phyloP scores from a whole-genome alignment of 2,797 vertebrate genomes.

The Gastrophryne carolinensis region DNA sequence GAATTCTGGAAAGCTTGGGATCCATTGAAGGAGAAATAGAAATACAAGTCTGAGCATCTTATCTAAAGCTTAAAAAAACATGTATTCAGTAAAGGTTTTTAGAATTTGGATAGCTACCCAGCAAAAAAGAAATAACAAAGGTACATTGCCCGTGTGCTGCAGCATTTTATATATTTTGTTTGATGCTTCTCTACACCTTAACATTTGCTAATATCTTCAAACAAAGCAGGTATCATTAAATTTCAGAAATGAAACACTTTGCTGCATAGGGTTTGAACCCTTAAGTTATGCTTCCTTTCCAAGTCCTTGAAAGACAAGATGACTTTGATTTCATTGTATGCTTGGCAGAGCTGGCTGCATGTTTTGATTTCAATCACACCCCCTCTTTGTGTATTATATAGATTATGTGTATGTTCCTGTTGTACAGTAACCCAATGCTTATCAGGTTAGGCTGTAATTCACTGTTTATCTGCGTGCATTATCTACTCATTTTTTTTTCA shows the following conservation, averaged over 20 bases:
- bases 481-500: constrained; percentile 1
- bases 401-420: constrained; percentile 19
- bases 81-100: no score
- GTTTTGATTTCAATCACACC: constrained; percentile 20
- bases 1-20: no score
- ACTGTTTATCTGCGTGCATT: constrained; percentile 26
- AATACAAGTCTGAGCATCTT: no score
- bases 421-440: constrained; percentile 31
- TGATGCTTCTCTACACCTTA: background rate
- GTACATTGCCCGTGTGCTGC: no score
- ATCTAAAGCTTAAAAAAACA: no score
- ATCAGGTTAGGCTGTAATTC: constrained; percentile 28
- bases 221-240: constrained; percentile 26
- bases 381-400: constrained; percentile 25
- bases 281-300: background rate
- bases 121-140: no score
- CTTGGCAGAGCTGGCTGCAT: constrained; percentile 2
- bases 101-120: no score
- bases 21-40: no score
- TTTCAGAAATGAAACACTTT: constrained; percentile 33
- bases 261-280: constrained; percentile 4
- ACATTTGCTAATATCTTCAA: background rate
- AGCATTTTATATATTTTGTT: no score
- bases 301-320: constrained; percentile 16
- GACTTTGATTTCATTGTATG: constrained; percentile 37